Conservation (phyloP, 2,797 vertebrate species). For the Jordanella pulchra region DNA sequence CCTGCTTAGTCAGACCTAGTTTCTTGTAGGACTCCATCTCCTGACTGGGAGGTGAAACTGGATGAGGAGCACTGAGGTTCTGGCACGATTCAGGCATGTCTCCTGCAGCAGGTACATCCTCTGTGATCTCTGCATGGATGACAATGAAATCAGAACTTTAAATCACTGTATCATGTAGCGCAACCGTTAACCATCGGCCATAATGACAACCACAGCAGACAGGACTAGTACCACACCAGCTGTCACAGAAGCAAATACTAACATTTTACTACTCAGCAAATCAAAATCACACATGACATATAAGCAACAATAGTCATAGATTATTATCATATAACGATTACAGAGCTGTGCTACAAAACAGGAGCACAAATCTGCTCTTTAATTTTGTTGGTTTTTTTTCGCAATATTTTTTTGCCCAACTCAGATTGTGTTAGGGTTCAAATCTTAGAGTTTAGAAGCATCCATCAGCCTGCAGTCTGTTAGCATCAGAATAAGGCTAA, state of each 20-base stretch:
- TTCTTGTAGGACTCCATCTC: conserved; percentile 88
- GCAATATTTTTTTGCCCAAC: too few relatives aligned
- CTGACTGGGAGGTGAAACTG: conserved; percentile 71
- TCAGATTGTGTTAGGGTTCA: too few relatives aligned
- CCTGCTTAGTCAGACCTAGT: conserved; percentile 91
- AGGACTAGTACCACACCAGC: neutral
- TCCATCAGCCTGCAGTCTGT: too few relatives aligned
- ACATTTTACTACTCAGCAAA: neutral
- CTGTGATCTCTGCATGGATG: conserved; percentile 84
- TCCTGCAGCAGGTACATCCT: conserved; percentile 79
- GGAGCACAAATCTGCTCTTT: too few relatives aligned
- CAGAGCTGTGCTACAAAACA: too few relatives aligned
- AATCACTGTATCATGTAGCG: neutral
- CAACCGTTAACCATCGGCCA: conserved; percentile 1
- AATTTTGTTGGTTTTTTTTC: too few relatives aligned
- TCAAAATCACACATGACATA: neutral
- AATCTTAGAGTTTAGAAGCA: too few relatives aligned
- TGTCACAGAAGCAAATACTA: neutral
- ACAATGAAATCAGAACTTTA: conserved; percentile 29
- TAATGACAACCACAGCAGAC: conserved; percentile 11
- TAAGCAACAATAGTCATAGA: neutral
- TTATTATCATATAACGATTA: too few relatives aligned
- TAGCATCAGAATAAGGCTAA: too few relatives aligned
- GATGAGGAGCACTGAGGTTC: conserved; percentile 43
- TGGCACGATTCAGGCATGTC: conserved; percentile 77